These are phyloP conservation scores for Thaumetopoea pityocampa DNA, from an alignment of 1,140 invertebrate genomes.

Conservation along the genomic window DNA sequence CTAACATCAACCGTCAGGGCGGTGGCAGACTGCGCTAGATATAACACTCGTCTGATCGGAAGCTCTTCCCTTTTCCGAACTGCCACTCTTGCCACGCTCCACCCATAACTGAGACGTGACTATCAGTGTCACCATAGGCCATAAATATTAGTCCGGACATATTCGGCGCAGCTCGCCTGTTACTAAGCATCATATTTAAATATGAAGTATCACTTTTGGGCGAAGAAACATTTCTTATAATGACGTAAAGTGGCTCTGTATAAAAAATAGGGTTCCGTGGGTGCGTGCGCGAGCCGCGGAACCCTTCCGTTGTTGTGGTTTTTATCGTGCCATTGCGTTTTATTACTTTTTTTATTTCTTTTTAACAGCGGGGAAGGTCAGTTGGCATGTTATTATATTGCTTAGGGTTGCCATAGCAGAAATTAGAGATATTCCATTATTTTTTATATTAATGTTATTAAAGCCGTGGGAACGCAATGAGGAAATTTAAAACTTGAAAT, in stretches of 20 bases:
- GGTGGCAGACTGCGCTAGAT: no score
- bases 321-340: slow-evolving; percentile 50
- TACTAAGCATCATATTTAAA: no score
- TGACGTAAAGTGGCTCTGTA: slow-evolving; percentile 17
- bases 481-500: not conserved
- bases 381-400: slow-evolving; percentile 22
- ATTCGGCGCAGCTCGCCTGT: no score
- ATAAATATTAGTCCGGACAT: no score
- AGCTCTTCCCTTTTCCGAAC: no score
- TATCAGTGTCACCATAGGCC: no score
- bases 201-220: slow-evolving; percentile 3
- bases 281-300: slow-evolving; percentile 11
- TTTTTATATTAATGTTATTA: slow-evolving; percentile 2
- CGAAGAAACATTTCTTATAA: slow-evolving; percentile 16
- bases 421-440: not conserved
- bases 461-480: no score
- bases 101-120: no score
- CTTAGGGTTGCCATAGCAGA: slow-evolving; percentile 24
- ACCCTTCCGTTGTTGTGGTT: slow-evolving; percentile 38
- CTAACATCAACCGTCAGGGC: no score
- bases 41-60: no score
- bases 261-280: slow-evolving; percentile 23
- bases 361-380: slow-evolving; percentile 48
- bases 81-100: no score
- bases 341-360: slow-evolving; percentile 65